Base-by-base conservation (phyloP, 1,140 invertebrate species). In the Portunus trituberculatus region DNA sequence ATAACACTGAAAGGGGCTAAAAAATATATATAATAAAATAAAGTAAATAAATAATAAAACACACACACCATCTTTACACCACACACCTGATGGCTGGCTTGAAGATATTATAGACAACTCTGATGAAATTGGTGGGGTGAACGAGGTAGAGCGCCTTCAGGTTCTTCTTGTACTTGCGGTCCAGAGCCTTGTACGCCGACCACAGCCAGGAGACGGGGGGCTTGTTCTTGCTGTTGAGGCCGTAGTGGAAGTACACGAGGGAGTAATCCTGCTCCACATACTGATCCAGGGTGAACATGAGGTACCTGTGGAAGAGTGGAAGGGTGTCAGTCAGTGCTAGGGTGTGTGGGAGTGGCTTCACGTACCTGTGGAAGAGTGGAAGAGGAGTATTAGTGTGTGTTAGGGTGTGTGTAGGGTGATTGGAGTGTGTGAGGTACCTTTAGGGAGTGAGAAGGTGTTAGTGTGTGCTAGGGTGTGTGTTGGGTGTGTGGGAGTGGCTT, bases 81-180 rank as follows among this genome's bases (percentile, higher is more conserved):
- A 31, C 94, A 96, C 96, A 98, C 98, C 98, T 98, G 93, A 99
- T 99, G 45, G 98, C 98, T 20, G 99, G 99, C 97, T 98, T 98
- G 97, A 99, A 99, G 96, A 99, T 98, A 97, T 99, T 98, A 98
- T 99, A 99, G 67, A 99, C 98, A 96, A 99, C 98, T 97, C 99
- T 98, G 96, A 99, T 99, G 97, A 99, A 99, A 97, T 98, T 99
- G 20, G 99, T 99, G 83, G 99, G 99, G 97, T 99, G 99, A 46
- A 99, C 99, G 96, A 99, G 97, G 97, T 99, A 99, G 88, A 99
- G 97, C 84, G 99, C 99, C 97, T 99, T 99, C 20, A 99, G 97
- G 97, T 99, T 99, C 97, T 99, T 99, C 97, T 99, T 99, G 97
- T 99, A 99, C 97, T 99, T 99, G 96, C 99, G 98, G 97, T 99